Base-by-base conservation (phyloP, 2,797 vertebrate genomes). In the Caiman crocodilus region DNA sequence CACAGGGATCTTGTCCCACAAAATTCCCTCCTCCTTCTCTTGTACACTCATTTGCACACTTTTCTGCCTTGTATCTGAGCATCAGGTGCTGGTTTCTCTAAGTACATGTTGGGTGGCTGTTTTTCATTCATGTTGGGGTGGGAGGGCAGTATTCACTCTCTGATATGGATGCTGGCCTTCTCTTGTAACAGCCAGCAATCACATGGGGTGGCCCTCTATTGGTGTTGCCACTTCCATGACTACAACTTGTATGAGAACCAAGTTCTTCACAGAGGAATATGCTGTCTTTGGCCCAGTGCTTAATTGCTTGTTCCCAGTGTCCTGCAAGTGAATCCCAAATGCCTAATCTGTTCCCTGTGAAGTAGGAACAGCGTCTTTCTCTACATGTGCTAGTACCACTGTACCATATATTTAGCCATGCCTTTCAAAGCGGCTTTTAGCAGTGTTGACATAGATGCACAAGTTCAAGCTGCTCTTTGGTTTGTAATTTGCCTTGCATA, bases 401-500 rank as follows among this genome's bases (percentile, higher is more conserved):
- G 56, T 7, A n/a, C 57, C 79, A 9, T 26, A 67, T 8, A 5
- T 59, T 89, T 71, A 26, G 10, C 67, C 67, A 67, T 57, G 84
- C 58, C 76, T 76, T 74, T 30, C 75, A 25, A 4, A 21, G 67
- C 20, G 67, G 6, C 69, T 73, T 25, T 71, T 71, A 42, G 35
- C 35, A 73, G 42, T 50, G 42, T 23, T 59, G 78, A 28, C 57
- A 1, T 65, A 87, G 73, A 64, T 74, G 23, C 13, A 5, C 35
- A 58, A 20, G 56, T 85, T 82, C 80, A 35, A 30, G 2, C 2
- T 4, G 81, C n/a, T 1, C 0, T 5, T 7, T 87, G 80, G 71
- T 1, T 1, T 0, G 55, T 20, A 76, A 61, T 50, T 50, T 50
- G 42, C 42, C 42, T 50, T 10, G n/a, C 4, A 0, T 56, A 4